Percentiles rank a stretch among this genome's conserved stretches.
Evolutionary conservation across 2,888 invertebrate genomes (phyloP).

Genomic region (Steinernema scapterisci): DNA sequence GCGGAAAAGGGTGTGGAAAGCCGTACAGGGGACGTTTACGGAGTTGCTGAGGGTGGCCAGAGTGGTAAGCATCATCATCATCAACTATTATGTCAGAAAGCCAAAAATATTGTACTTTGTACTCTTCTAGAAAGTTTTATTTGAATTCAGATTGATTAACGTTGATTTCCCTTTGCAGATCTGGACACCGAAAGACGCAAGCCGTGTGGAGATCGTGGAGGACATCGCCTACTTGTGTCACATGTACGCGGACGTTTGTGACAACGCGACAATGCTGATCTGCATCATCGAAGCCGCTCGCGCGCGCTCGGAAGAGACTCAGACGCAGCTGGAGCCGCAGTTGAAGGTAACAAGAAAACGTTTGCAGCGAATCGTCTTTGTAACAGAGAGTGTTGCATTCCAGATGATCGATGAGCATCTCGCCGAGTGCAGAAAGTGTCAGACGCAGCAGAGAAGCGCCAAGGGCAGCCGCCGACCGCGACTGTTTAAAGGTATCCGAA

Average conservation of each 20-base stretch:
- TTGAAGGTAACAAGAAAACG: background rate
- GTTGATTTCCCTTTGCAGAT: conserved; percentile 43
- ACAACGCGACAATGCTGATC: conserved; percentile 59
- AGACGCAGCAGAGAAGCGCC: background rate
- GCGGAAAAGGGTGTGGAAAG: conserved; percentile 47
- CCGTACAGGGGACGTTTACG: conserved; percentile 50
- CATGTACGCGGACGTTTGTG: conserved; percentile 60
- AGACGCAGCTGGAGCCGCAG: conserved; percentile 36
- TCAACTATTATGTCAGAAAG: too few species aligned
- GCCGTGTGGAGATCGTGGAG: conserved; percentile 57
- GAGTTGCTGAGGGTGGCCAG: conserved; percentile 54
- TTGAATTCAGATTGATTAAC: background rate
- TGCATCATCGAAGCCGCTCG: conserved; percentile 62
- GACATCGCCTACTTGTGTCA: conserved; percentile 60
- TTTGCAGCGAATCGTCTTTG: background rate
- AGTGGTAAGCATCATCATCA: conserved; percentile 40
- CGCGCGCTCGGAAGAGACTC: conserved; percentile 48
- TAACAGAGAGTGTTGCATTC: conserved; percentile 14
- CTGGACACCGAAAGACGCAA: conserved; percentile 54
- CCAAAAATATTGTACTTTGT: too few species aligned
- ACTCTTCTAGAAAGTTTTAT: conserved; percentile 16
- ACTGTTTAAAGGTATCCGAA: background rate
- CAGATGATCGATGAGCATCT: conserved; percentile 61
- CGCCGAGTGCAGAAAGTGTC: conserved; percentile 46
- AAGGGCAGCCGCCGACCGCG: conserved; percentile 17